Base-by-base conservation (phyloP, 1,140 invertebrate species). In the Octopus sinensis region DNA sequence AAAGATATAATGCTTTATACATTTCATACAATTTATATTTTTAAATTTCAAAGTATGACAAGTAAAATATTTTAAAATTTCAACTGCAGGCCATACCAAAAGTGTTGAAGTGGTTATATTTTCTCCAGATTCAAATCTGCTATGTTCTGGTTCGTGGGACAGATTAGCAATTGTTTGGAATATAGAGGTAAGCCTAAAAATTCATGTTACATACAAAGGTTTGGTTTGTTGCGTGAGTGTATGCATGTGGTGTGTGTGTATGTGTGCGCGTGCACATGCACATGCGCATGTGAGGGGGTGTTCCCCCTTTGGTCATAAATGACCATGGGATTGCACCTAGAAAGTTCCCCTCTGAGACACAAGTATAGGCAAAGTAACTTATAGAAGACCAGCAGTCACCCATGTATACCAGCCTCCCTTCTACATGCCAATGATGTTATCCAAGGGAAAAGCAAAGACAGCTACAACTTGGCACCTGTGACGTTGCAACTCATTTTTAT, bases 121-220 rank as follows among this genome's bases (percentile, higher is more conserved):
- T 78, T 90, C 89, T 10, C 83, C 85, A 73, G 86, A 88, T 77
- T 86, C 86, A 10, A 79, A 80, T 51, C 79, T 82, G 52, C 68
- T 90, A 10, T 88, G 87, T 77, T 88, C 89, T 7, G 89, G 88
- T 7, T 90, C 89, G 5, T 90, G 89, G 89, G 89, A 90, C 81
- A 87, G 88, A 73, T 10, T 86, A 6, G 89, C 89, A 43, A 90
- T 89, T 62, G 78, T 90, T 10, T 90, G 89, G 89, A 85, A 88
- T 82, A 85, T 89, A 10, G 85, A 90, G 87, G 89, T 88, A 86
- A 54, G 80, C 81, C 13, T 80, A 13, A 80, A 30, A 17, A 51
- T 13, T 53, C 10, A 79, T 4, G 23, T 54, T 43, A 30, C 6
- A 7, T 53, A 5, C 23, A 51, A 53, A 79, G 6, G 30, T 79